A percentile compares a stretch with the other conserved stretches of the same genome.
Evolutionary conservation across 2,113 vertebrate species (phyloP).

Genomic region (Cebidichthys violaceus): DNA sequence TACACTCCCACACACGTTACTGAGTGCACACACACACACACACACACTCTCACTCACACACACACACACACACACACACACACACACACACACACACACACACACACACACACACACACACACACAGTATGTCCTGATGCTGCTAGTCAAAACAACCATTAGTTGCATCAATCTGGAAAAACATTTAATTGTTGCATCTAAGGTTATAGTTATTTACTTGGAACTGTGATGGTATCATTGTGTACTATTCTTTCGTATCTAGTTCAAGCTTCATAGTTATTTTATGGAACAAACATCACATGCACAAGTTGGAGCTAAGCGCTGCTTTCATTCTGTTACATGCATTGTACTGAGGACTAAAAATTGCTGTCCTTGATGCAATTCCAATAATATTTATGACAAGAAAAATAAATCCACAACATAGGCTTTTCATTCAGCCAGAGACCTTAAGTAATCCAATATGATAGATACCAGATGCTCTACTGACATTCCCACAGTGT

Average conservation of each 20-base stretch:
- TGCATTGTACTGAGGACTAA: conserved; percentile 1
- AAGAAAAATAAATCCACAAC: conserved; percentile 33
- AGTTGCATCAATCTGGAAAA: conserved; percentile 63
- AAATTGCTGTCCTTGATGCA: conserved; percentile 23
- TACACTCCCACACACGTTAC: conserved; percentile 66
- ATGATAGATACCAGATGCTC: conserved; percentile 37
- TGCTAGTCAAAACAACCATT: conserved; percentile 47
- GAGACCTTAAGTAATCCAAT: conserved; percentile 42
- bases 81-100: conserved; percentile 17
- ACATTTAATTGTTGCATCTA: conserved; percentile 53
- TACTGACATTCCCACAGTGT: conserved; percentile 10
- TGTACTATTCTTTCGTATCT: conserved; percentile 61
- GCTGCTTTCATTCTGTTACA: conserved; percentile 17
- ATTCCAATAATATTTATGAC: conserved; percentile 32
- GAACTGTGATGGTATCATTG: conserved; percentile 15
- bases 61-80: conserved; percentile 8
- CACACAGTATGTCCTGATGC: conserved; percentile 25
- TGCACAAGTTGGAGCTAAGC: not conserved
- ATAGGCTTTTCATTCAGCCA: conserved; percentile 16
- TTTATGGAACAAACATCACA: conserved; percentile 49
- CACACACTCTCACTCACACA: conserved; percentile 6
- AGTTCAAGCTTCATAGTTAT: conserved; percentile 52
- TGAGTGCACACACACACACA: conserved; percentile 6
- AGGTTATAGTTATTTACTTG: conserved; percentile 62
- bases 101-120: conserved; percentile 18